Evolutionary conservation across 2,797 vertebrate species (phyloP), one percentile per base, ranked within the genome.

Genomic region (Chromis chromis): DNA sequence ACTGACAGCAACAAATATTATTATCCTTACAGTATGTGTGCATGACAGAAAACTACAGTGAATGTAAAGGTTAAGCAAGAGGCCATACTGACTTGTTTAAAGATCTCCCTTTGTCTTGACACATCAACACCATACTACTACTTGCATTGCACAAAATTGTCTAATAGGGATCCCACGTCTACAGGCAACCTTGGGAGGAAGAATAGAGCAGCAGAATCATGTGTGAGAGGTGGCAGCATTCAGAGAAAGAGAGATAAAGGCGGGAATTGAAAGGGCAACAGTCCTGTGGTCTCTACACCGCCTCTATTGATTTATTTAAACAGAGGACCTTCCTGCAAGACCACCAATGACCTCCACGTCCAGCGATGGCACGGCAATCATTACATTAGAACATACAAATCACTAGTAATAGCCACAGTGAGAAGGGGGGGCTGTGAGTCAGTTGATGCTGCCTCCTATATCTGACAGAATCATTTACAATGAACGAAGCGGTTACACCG

Each of bases 381-480:
- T 80, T 85, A 84, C 78, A 72, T 75, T 75, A 73, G 40, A 70
- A 73, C 72, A 39, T 76, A 83, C 74, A 90, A 89, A 87, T 83
- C 73, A 87, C 65, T 11, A 69, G 73, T 44, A 74, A 86, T 79
- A 78, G 74, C 64, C 57, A 65, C 59, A 56, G 62, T 61, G 58
- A 71, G 89, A 79, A n/a, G 60, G 59, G 70, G 54, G 83, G 66
- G 70, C 57, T 49, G 67, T 67, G 74, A 76, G 31, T 81, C 69
- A 67, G 78, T 46, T 33, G 24, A 46, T 39, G 76, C 66, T 65
- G 78, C 80, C 71, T 72, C 58, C 74, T 57, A 25, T 28, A 42
- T 68, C 73, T 39, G 70, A 79, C 58, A 82, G n/a, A 75, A 57
- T 79, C 86, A 72, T 68, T 76, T 78, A 68, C 4, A 49, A 48